Conservation (phyloP, 92 coral and sea anemone species). For the Plumapathes pennacea region DNA sequence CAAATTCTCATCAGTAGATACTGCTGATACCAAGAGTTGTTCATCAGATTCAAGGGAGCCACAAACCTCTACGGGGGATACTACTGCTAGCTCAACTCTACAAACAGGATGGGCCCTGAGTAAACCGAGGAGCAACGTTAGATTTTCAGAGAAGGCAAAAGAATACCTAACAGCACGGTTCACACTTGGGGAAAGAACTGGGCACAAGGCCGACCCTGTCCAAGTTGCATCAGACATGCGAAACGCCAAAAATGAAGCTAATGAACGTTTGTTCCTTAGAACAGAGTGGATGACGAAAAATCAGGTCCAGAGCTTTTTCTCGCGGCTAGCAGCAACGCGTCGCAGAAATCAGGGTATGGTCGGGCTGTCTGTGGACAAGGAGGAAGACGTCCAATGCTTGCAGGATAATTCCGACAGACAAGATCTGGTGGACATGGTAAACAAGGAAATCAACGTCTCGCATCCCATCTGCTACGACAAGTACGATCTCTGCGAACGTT, state of each 20-base stretch:
- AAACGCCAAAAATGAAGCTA: slow-evolving; percentile 30
- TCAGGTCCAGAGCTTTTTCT: slow-evolving; percentile 67
- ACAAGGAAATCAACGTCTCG: slow-evolving; percentile 40
- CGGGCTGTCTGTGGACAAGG: slow-evolving; percentile 47
- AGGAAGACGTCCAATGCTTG: slow-evolving; percentile 55
- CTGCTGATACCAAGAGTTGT: slow-evolving; percentile 11
- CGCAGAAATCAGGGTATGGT: slow-evolving; percentile 46
- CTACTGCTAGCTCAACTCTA: slow-evolving; percentile 15
- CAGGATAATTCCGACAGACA: slow-evolving; percentile 48
- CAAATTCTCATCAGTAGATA: slow-evolving; percentile 53
- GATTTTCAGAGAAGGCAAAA: slow-evolving; percentile 65
- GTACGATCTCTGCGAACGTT: slow-evolving; percentile 49
- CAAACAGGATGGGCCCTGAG: slow-evolving; percentile 65
- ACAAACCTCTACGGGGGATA: slow-evolving; percentile 3
- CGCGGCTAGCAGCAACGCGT: slow-evolving; percentile 66
- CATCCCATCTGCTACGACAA: slow-evolving; percentile 68
- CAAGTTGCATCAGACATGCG: slow-evolving; percentile 64
- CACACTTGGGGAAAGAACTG: slow-evolving; percentile 64
- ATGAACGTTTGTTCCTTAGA: slow-evolving; percentile 57
- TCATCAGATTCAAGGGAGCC: neutral
- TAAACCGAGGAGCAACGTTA: slow-evolving; percentile 49
- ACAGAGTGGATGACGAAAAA: slow-evolving; percentile 59
- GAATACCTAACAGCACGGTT: slow-evolving; percentile 67
- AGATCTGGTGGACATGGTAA: slow-evolving; percentile 42
- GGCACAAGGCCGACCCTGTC: slow-evolving; percentile 61